A percentile compares a stretch with the other conserved stretches of the same genome.
Evolutionary conservation across 2,113 vertebrate species (phyloP).

Genomic region (Nematolebias whitei): DNA sequence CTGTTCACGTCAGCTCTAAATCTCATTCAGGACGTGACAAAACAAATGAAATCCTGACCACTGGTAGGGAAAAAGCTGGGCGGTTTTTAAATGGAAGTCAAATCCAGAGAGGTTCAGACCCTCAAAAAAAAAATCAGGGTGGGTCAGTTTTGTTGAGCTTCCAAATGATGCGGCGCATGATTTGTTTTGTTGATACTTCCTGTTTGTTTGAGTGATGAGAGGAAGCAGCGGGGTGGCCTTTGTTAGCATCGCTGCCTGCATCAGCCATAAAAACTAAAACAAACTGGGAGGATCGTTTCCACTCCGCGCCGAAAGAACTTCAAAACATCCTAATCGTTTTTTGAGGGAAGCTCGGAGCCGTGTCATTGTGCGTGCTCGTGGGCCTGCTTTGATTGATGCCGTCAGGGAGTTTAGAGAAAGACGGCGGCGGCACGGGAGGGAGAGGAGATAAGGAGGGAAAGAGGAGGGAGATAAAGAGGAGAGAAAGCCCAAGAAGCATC

Average conservation of each 20-base stretch:
- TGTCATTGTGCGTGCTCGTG: not conserved
- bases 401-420: conserved; percentile 60
- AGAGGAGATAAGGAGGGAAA: conserved; percentile 46
- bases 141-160: not conserved
- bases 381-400: conserved; percentile 70
- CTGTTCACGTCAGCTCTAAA: no score
- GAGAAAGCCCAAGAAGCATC: conserved; percentile 63
- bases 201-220: conserved; percentile 59
- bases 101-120: no score
- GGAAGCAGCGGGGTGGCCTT: conserved; percentile 45
- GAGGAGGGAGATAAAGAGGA: conserved; percentile 63
- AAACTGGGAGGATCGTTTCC: conserved; percentile 48
- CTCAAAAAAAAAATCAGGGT: no score
- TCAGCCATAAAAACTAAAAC: conserved; percentile 40
- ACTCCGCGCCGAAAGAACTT: conserved; percentile 33
- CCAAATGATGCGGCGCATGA: conserved; percentile 17
- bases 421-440: conserved; percentile 27
- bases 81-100: no score
- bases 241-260: conserved; percentile 43
- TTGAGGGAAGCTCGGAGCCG: conserved; percentile 4
- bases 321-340: conserved; percentile 32
- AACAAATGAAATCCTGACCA: no score
- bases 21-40: no score
- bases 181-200: conserved; percentile 40
- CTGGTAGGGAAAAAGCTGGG: no score